These are phyloP conservation scores for Ditula angustiorana DNA, from an alignment of 2,888 invertebrate species.

Conservation along the genomic window DNA sequence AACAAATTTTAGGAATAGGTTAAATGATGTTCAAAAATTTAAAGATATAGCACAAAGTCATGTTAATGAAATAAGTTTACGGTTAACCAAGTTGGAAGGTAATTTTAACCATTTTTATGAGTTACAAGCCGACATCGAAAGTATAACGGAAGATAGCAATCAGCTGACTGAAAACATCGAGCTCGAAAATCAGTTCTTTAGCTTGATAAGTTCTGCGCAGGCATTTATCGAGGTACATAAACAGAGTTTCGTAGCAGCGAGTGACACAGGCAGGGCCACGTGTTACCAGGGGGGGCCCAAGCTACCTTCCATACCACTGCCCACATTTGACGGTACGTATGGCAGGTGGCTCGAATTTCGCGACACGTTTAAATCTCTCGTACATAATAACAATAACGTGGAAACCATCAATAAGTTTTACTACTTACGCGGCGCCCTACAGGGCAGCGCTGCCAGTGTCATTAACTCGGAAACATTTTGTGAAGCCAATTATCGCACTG, in stretches of 20 bases:
- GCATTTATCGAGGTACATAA: background rate
- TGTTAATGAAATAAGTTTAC: background rate
- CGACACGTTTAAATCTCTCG: background rate
- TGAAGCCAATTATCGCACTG: background rate
- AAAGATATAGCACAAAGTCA: background rate
- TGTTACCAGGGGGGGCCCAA: background rate
- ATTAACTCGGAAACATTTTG: background rate
- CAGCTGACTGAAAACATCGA: background rate
- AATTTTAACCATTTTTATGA: background rate
- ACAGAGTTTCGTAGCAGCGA: background rate
- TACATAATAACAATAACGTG: background rate
- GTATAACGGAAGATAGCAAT: background rate
- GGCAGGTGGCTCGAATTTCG: background rate
- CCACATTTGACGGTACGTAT: background rate
- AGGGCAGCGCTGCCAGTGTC: background rate
- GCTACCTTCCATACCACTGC: background rate
- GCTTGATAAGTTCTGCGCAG: background rate
- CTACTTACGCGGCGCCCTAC: background rate
- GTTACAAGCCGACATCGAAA: background rate
- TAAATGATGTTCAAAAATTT: background rate
- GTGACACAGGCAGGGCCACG: background rate
- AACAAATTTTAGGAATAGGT: background rate
- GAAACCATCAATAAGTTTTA: background rate
- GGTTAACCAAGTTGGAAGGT: background rate
- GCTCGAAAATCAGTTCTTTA: background rate